Evolutionary conservation across 2,113 vertebrate genomes (phyloP).

Genomic region (Seriola rivoliana): DNA sequence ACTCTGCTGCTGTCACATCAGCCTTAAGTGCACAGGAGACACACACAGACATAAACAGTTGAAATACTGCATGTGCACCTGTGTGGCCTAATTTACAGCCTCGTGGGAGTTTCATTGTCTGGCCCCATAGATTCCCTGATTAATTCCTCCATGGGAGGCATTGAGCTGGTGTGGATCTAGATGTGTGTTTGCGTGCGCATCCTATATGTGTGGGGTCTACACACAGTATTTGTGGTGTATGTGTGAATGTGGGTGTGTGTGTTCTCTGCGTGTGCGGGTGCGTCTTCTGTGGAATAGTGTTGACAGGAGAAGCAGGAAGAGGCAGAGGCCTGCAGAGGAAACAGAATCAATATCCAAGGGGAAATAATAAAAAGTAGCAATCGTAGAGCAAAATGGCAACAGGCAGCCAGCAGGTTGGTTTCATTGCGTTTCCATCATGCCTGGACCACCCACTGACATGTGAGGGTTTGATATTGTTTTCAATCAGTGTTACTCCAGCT

Average conservation of each 20-base stretch:
- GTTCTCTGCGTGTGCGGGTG: not conserved
- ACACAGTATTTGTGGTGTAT: not conserved
- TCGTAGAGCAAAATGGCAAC: slow-evolving; percentile 49
- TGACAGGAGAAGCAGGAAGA: slow-evolving; percentile 46
- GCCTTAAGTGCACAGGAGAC: not conserved
- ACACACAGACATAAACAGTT: slow-evolving; percentile 7
- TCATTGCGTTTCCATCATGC: slow-evolving; percentile 50
- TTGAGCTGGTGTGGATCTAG: not conserved
- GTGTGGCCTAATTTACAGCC: slow-evolving; percentile 19
- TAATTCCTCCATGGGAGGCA: slow-evolving; percentile 17
- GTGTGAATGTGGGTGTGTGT: not conserved
- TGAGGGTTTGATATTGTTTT: slow-evolving; percentile 56
- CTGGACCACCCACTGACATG: slow-evolving; percentile 44
- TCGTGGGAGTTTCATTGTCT: not conserved
- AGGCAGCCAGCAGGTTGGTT: slow-evolving; percentile 32
- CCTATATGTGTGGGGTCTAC: too few species aligned
- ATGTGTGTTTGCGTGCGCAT: not conserved
- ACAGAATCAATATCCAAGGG: slow-evolving; percentile 67
- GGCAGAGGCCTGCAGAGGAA: slow-evolving; percentile 39
- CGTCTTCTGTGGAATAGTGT: slow-evolving; percentile 46
- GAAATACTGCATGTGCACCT: not conserved
- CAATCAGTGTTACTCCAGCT: slow-evolving; percentile 15
- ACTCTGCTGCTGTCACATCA: slow-evolving; percentile 2
- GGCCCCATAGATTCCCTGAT: slow-evolving; percentile 11
- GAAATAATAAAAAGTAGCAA: slow-evolving; percentile 68